Percentiles rank a stretch among this genome's conserved stretches.
Conservation (phyloP, 2,888 invertebrate species). For the Tenthredo mesomela region DNA sequence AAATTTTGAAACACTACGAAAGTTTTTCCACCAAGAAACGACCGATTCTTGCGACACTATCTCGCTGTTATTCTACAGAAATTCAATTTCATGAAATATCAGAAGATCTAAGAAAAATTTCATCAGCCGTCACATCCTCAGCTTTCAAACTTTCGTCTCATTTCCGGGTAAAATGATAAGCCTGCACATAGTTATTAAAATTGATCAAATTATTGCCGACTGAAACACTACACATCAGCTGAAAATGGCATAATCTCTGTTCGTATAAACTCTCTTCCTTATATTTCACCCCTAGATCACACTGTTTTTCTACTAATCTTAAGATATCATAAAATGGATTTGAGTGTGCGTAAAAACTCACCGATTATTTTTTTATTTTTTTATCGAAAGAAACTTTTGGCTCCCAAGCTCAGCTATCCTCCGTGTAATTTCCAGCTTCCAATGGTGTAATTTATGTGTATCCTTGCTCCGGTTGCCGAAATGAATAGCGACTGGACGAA, state of each 20-base stretch:
- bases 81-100: neutral
- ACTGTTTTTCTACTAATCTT: neutral
- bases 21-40: neutral
- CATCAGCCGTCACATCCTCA: neutral
- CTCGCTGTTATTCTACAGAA: neutral
- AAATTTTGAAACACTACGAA: neutral
- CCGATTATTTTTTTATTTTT: neutral
- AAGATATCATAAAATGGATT: neutral
- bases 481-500: neutral
- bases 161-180: neutral
- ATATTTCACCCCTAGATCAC: neutral
- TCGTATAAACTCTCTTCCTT: neutral
- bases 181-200: too few species aligned
- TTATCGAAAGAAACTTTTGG: neutral
- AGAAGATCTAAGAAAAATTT: neutral
- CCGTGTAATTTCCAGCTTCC: neutral
- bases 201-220: neutral
- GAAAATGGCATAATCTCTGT: neutral
- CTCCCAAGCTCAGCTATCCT: neutral
- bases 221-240: neutral
- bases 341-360: constrained; percentile 10
- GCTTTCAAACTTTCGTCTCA: neutral
- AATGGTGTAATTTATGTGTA: neutral
- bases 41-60: neutral
- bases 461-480: neutral